Evolutionary conservation across 1,140 invertebrate genomes (phyloP), one percentile per base, ranked within the genome.

Genomic region (Aphelenchoides besseyi): DNA sequence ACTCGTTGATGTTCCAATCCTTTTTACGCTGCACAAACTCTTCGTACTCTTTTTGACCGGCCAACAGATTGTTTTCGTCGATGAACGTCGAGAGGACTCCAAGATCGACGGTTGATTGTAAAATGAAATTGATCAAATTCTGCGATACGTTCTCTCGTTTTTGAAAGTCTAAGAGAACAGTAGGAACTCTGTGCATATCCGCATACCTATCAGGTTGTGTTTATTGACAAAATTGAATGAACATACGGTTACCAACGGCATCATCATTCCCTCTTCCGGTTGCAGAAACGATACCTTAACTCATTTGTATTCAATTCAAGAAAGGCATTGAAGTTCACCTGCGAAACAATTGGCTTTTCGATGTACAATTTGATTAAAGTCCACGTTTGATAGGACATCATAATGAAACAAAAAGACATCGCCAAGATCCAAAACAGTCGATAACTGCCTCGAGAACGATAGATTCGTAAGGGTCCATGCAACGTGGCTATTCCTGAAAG

Each of bases 181-280:
- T 59, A 9, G 57, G 57, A n/a, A n/a, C n/a, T n/a, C n/a, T n/a
- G 9, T 59, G 23, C 8, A 48, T 12, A 48, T 12, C 41, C 12
- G 1, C 30, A 18, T 29, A 61, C 59, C 59, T n/a, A 18, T 61
- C 63, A 66, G 30, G 36, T 66, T 36, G 36, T 66, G 63, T 55
- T 66, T 66, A 1, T 33, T 66, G 1, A 82, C 70, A 12, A 73
- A 72, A 64, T 82, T 82, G 57, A 80, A 82, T 62, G 70, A 82
- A 63, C 81, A 82, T 26, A 82, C 74, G 16, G 81, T 82, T 9
- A 82, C 75, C 9, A 69, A 23, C 28, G 81, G 81, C 64, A 83
- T 83, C 16, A 54, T 30, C 37, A 82, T 55, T 12, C 81, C 81
- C 16, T 80, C 66, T 53, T 82, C 80, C 35, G 74, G 74, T 8